Percentiles rank a stretch among this genome's conserved stretches.
Evolutionary conservation across 2,888 invertebrate species (phyloP).

Genomic region (Dicyrtomina minuta): DNA sequence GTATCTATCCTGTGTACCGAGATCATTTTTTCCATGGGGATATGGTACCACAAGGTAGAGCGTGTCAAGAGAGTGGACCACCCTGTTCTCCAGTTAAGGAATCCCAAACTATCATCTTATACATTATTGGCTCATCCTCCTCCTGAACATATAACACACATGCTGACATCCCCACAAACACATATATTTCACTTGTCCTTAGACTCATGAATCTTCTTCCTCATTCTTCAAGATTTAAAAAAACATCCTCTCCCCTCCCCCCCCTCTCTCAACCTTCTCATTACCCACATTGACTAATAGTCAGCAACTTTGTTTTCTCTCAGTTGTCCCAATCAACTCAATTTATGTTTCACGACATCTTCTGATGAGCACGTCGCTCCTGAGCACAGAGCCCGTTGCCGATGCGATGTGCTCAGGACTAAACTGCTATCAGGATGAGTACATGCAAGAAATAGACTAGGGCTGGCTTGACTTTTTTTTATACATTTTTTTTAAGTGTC

Average conservation of each 20-base stretch:
- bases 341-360: slow-evolving; percentile 30
- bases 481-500: not conserved
- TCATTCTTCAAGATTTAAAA: slow-evolving; percentile 20
- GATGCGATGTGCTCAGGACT: no score
- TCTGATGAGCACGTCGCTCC: slow-evolving; percentile 15
- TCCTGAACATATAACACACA: slow-evolving; percentile 25
- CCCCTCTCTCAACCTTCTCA: not conserved
- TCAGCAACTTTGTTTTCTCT: slow-evolving; percentile 20
- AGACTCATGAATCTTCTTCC: slow-evolving; percentile 32
- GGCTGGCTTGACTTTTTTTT: no score
- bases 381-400: no score
- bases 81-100: slow-evolving; percentile 53
- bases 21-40: not conserved
- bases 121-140: slow-evolving; percentile 22
- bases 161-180: slow-evolving; percentile 21
- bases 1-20: not conserved
- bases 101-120: slow-evolving; percentile 40
- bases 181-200: slow-evolving; percentile 21
- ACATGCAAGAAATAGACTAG: no score
- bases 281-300: slow-evolving; percentile 32
- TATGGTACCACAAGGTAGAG: slow-evolving; percentile 15
- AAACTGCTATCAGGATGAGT: no score
- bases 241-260: not conserved
- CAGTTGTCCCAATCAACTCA: slow-evolving; percentile 25
- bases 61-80: slow-evolving; percentile 45